Conservation (phyloP, 2,113 vertebrate genomes). For the Muntiacus reevesi region DNA sequence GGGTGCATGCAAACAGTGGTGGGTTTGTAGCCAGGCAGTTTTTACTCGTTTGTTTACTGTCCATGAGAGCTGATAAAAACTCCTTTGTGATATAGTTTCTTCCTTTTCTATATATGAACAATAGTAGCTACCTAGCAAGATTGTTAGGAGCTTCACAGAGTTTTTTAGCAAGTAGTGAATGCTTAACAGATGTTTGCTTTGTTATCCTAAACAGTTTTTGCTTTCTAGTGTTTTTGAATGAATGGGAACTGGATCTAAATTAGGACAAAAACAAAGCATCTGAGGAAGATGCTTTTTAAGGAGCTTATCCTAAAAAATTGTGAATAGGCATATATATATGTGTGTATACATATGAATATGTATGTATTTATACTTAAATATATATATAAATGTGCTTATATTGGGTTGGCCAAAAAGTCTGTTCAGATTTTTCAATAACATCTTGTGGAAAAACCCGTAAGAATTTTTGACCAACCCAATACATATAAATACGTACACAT, state of each 20-base stretch:
- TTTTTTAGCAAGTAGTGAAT: neutral
- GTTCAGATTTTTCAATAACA: neutral
- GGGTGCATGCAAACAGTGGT: neutral
- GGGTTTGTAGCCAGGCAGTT: neutral
- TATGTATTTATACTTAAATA: neutral
- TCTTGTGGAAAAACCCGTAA: neutral
- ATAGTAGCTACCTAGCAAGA: neutral
- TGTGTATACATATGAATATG: neutral
- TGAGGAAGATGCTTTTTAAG: neutral
- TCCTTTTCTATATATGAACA: conserved; percentile 4
- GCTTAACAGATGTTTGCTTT: neutral
- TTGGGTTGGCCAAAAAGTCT: neutral
- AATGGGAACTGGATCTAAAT: neutral
- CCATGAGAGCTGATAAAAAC: neutral
- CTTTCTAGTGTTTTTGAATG: conserved; percentile 1
- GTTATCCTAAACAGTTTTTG: neutral
- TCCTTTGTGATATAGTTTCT: neutral
- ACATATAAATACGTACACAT: neutral
- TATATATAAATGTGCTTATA: neutral
- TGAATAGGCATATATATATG: neutral
- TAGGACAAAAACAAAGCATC: neutral
- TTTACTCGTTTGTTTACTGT: neutral
- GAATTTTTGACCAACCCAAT: neutral
- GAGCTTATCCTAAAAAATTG: neutral
- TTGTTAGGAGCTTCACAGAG: neutral